A percentile compares a stretch with the other conserved stretches of the same genome.
These are phyloP conservation scores for Tragelaphus imberbis DNA, from an alignment of 2,113 vertebrate species.

Conservation along the genomic window DNA sequence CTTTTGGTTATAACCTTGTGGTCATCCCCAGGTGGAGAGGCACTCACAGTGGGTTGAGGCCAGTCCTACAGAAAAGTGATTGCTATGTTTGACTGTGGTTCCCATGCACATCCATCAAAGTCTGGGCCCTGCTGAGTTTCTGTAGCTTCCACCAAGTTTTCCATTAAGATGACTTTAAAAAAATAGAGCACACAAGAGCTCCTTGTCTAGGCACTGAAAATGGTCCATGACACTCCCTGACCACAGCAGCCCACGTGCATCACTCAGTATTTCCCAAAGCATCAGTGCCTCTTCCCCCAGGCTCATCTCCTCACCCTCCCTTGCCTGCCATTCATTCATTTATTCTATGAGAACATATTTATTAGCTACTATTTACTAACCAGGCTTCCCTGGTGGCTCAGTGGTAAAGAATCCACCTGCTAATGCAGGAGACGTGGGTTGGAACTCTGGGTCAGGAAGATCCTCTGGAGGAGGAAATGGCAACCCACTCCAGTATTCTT, in stretches of 20 bases:
- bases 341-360: background rate
- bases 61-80: background rate
- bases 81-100: background rate
- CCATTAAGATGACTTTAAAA: background rate
- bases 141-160: background rate
- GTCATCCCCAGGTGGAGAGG: background rate
- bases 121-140: background rate
- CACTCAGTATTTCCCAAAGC: background rate
- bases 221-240: background rate
- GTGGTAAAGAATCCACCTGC: background rate
- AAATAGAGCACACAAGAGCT: background rate
- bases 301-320: background rate
- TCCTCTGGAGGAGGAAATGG: background rate
- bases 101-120: accelerated
- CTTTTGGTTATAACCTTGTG: background rate
- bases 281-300: background rate
- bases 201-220: background rate
- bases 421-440: background rate
- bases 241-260: accelerated
- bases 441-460: background rate
- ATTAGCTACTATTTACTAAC: too few relatives aligned
- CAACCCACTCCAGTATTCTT: background rate
- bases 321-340: background rate
- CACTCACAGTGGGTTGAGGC: background rate
- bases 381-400: background rate